Evolutionary conservation across 1,140 invertebrate species (phyloP), one percentile per base, ranked within the genome.

Genomic region (Mizuhopecten yessoensis): DNA sequence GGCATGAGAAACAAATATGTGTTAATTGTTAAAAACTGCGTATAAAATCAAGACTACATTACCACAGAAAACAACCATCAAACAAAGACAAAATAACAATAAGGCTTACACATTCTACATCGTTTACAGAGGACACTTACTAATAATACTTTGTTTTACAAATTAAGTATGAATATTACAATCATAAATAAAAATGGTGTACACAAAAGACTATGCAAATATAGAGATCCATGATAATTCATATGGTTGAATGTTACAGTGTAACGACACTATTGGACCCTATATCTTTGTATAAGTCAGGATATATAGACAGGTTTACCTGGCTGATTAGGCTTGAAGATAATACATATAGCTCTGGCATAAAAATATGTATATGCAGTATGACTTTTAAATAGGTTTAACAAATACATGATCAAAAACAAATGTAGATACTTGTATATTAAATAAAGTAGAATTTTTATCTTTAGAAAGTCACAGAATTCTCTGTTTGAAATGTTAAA

Each of bases 11-110:
- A 75, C 57, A n/a, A 29, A 75, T n/a, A n/a, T 75, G 57, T 75
- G 57, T 75, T 75, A 75, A 75, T 75, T 29, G 57, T 75, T 75
- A 75, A 75, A 75, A 75, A 75, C 57, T 75, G 57, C 57, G n/a
- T 75, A 75, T 75, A 75, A 75, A 75, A 75, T 75, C 23, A n/a
- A n/a, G 57, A 75, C 57, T 75, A 75, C 57, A 13, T 75, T 75
- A 75, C 42, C 57, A 75, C 57, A 75, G 11, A 29, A 29, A 75
- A 23, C 5, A 75, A n/a, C 57, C 23, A 29, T 75, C n/a, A 75
- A 75, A 29, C 57, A 29, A 29, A 75, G 57, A 75, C 23, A 75
- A 75, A 75, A 75, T 29, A 75, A 75, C 57, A 75, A 75, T 29
- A 75, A 75, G 57, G 57, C 57, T 0, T 75, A 75, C n/a, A 75